Percentiles rank a stretch among this genome's conserved stretches.
These are phyloP conservation scores for Orthonevra nobilis DNA, from an alignment of 2,888 invertebrate genomes.

Conservation along the genomic window DNA sequence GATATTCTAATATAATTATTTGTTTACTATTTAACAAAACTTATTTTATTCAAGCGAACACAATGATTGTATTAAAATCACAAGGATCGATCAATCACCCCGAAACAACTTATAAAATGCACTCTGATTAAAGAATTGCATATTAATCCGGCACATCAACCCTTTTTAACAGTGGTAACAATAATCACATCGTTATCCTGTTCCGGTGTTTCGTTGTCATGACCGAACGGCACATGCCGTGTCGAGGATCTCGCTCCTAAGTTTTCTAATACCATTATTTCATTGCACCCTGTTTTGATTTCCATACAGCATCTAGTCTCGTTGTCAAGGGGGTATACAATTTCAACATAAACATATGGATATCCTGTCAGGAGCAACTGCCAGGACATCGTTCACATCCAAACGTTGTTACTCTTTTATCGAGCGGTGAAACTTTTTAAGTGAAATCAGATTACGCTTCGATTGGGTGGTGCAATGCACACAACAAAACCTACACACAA, in stretches of 20 bases:
- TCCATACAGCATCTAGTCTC: constrained; percentile 24
- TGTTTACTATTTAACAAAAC: too few species aligned
- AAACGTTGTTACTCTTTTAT: constrained; percentile 42
- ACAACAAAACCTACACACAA: too few species aligned
- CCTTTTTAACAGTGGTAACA: constrained; percentile 29
- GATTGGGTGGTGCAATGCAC: constrained; percentile 33
- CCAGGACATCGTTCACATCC: background rate
- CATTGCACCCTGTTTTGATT: constrained; percentile 53
- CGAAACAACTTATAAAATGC: too few species aligned
- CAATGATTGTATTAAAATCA: too few species aligned
- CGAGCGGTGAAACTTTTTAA: constrained; percentile 50
- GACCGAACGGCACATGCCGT: constrained; percentile 46
- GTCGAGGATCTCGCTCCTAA: constrained; percentile 26
- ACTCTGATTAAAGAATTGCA: too few species aligned
- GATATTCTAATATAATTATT: too few species aligned
- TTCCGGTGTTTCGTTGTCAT: constrained; percentile 11
- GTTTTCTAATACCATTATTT: constrained; percentile 62
- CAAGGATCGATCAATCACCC: too few species aligned
- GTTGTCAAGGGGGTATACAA: constrained; percentile 27
- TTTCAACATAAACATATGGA: constrained; percentile 25
- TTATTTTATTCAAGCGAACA: too few species aligned
- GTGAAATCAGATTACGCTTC: constrained; percentile 60
- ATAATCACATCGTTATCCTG: constrained; percentile 50
- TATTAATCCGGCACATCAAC: too few species aligned
- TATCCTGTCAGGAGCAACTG: background rate